Conservation (phyloP, 1,140 invertebrate species). For the Eulimnadia texana region DNA sequence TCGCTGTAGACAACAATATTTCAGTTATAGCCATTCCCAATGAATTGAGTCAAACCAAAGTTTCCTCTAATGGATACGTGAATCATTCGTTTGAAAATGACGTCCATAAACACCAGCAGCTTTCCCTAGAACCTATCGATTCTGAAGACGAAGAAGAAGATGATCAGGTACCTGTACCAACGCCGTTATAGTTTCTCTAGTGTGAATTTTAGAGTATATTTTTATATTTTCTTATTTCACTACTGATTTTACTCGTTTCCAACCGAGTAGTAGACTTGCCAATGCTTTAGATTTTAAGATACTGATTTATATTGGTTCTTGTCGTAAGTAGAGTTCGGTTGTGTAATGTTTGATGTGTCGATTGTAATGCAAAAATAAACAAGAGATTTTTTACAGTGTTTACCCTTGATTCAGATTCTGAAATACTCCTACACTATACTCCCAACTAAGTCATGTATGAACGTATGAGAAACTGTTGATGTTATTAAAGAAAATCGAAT, state of each 20-base stretch:
- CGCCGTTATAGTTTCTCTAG: neutral
- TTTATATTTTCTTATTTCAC: no score
- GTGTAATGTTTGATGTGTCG: neutral
- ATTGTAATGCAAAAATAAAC: neutral
- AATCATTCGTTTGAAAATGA: neutral
- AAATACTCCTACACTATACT: no score
- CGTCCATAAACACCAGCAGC: neutral
- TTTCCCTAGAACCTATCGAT: neutral
- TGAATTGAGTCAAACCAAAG: neutral
- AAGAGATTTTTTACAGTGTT: no score
- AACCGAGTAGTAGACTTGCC: no score
- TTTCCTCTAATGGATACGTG: neutral
- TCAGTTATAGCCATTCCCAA: neutral
- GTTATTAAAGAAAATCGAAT: no score
- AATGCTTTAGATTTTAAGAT: no score
- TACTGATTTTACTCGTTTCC: no score
- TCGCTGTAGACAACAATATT: neutral
- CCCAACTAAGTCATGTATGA: no score
- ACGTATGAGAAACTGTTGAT: no score
- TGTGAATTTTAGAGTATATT: no score
- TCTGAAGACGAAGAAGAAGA: constrained; percentile 8
- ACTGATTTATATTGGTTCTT: no score
- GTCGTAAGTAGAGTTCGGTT: neutral
- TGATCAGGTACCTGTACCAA: neutral
- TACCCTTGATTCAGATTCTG: no score